Base-by-base conservation (phyloP, 2,888 invertebrate genomes). In the Nomada fucata region DNA sequence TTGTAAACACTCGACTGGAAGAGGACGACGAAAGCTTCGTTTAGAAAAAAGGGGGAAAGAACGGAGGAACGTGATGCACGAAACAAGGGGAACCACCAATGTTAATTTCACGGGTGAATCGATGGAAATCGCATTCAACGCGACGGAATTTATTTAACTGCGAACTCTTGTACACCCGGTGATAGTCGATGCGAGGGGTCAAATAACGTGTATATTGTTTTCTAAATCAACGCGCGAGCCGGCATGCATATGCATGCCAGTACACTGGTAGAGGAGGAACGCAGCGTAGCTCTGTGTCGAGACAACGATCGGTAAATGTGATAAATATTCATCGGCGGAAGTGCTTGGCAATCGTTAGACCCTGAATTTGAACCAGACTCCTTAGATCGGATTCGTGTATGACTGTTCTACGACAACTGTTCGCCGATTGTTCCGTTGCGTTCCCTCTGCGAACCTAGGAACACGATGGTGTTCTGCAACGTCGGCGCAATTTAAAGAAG, bases 311-410 rank as follows among this genome's bases (percentile, higher is more conserved):
- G 73, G 47, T 61, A 60, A 74, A 72, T 81, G 67, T 55, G 57
- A 79, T 84, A 80, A 83, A 83, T 84, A 84, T 79, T 84, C 83
- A 83, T 74, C 68, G 84, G 59, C 36, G 79, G 83, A 83, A 76
- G 70, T 79, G 73, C 55, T 79, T 63, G 72, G 59, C 69, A 63
- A 83, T 82, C 77, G 70, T 73, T 74, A 67, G 77, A 82, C 82
- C 74, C 74, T 71, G 77, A 82, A 74, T 78, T 83, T 82, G 7
- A 71, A 83, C 59, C 53, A 44, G 60, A 73, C 61, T 76, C 65
- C 57, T 76, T 76, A 52, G 15, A 36, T 57, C 23, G 42, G 50
- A 53, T 26, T 60, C 60, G 50, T 36, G 29, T 47, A 59, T n/a
- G 52, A 65, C 44, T 57, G 20, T 63, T 47, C 13, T 13, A 47